Evolutionary conservation across 2,797 vertebrate species (phyloP).

Genomic region (Pelodytes ibericus): DNA sequence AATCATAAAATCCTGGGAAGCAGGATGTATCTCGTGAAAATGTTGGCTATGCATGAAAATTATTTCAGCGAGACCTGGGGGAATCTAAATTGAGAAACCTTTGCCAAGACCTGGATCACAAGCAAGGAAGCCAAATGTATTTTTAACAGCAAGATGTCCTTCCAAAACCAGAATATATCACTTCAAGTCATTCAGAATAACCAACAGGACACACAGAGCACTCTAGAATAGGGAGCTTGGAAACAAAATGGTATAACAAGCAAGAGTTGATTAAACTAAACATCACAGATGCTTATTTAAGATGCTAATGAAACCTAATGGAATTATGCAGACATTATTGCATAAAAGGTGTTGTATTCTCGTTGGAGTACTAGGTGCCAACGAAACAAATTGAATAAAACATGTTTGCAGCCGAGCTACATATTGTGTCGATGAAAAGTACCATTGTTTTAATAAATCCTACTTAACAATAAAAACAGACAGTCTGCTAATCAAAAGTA

Average conservation of each 20-base stretch:
- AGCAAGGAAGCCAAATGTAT: constrained; percentile 37
- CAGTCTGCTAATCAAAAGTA: not conserved
- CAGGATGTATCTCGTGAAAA: constrained; percentile 36
- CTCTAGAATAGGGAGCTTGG: constrained; percentile 7
- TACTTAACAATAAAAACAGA: not conserved
- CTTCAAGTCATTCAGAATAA: constrained; percentile 20
- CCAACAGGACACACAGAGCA: constrained; percentile 16
- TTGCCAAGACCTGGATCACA: constrained; percentile 40
- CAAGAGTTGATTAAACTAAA: constrained; percentile 23
- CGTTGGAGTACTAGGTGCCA: constrained; percentile 27
- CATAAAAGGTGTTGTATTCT: constrained; percentile 41
- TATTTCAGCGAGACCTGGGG: constrained; percentile 35
- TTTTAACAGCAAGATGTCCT: constrained; percentile 33
- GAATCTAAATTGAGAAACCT: constrained; percentile 27
- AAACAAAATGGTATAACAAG: constrained; percentile 18
- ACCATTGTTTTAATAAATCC: constrained; percentile 6
- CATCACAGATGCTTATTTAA: constrained; percentile 49
- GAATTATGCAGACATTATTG: constrained; percentile 36
- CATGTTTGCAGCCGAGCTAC: constrained; percentile 29
- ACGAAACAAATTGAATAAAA: constrained; percentile 29
- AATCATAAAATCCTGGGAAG: constrained; percentile 43
- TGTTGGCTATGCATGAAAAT: constrained; percentile 30
- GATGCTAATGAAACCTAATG: constrained; percentile 45
- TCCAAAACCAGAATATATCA: constrained; percentile 8
- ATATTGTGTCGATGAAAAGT: constrained; percentile 11